These are phyloP conservation scores for Liparis tanakae DNA, from an alignment of 2,797 vertebrate genomes.

Conservation along the genomic window DNA sequence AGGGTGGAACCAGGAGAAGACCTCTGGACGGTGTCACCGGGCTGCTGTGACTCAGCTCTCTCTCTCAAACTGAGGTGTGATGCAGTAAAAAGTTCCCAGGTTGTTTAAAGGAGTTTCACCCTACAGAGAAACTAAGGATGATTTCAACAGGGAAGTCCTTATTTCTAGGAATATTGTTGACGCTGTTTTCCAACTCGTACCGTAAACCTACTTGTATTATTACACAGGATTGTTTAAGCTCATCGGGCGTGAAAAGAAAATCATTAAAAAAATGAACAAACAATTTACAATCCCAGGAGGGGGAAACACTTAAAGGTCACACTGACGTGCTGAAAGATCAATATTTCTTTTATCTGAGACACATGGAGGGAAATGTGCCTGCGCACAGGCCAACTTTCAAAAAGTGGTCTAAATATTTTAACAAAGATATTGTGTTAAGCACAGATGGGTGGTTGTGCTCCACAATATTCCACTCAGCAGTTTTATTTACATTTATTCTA, in stretches of 20 bases:
- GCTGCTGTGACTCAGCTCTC: not conserved
- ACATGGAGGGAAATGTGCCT: not conserved
- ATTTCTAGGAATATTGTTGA: constrained; percentile 4
- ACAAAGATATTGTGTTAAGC: no score
- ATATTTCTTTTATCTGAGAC: constrained; percentile 1
- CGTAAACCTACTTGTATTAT: not conserved
- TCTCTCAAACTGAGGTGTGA: not conserved
- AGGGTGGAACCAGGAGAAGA: constrained; percentile 3
- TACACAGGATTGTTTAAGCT: not conserved
- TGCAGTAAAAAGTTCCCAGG: not conserved
- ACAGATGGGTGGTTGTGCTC: not conserved
- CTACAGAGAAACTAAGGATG: not conserved
- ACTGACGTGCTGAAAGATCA: not conserved
- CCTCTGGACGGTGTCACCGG: not conserved
- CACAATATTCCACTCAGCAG: not conserved
- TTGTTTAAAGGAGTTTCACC: not conserved
- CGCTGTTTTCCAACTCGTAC: constrained; percentile 1
- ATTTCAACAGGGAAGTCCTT: not conserved
- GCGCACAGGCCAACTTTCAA: not conserved
- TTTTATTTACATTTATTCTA: not conserved
- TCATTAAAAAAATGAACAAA: constrained; percentile 21
- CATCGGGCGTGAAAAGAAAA: constrained; percentile 8
- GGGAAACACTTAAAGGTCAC: constrained; percentile 4
- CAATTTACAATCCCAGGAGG: constrained; percentile 50
- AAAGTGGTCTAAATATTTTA: not conserved